Evolutionary conservation across 2,797 vertebrate genomes (phyloP).

Genomic region (Avahi laniger): DNA sequence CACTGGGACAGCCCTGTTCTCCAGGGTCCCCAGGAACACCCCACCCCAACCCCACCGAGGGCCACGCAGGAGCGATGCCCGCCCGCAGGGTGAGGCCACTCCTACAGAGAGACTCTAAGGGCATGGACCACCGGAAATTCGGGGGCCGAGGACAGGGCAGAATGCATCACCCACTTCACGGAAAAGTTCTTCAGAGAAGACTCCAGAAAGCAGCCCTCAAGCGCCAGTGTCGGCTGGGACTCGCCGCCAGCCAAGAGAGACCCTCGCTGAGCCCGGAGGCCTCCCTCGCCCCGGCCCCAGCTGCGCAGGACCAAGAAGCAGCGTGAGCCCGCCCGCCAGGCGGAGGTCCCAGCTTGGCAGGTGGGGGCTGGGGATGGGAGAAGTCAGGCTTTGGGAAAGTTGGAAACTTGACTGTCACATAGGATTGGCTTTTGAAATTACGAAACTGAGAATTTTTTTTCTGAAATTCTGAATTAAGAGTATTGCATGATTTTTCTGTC

Average conservation of each 20-base stretch:
- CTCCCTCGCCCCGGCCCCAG: neutral
- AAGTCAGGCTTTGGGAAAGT: neutral
- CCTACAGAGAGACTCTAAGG: neutral
- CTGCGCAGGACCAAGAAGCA: neutral
- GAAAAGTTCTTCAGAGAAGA: neutral
- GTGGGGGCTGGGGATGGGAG: neutral
- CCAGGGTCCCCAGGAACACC: no score
- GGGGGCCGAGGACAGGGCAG: neutral
- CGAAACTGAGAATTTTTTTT: neutral
- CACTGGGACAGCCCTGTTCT: accelerated
- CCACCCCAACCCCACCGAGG: neutral
- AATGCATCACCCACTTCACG: accelerated
- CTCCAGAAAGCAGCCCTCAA: no score
- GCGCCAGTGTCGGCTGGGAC: neutral
- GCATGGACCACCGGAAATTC: neutral
- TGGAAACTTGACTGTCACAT: neutral
- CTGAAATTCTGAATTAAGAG: neutral
- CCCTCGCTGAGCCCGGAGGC: no score
- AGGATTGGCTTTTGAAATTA: neutral
- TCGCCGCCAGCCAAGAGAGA: neutral
- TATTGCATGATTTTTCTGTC: neutral
- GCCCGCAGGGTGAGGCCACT: accelerated
- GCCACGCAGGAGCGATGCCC: accelerated
- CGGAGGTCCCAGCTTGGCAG: accelerated
- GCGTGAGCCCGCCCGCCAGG: accelerated